phyloP scores from a whole-genome alignment of 2,113 vertebrate genomes.

The Chunga burmeisteri region DNA sequence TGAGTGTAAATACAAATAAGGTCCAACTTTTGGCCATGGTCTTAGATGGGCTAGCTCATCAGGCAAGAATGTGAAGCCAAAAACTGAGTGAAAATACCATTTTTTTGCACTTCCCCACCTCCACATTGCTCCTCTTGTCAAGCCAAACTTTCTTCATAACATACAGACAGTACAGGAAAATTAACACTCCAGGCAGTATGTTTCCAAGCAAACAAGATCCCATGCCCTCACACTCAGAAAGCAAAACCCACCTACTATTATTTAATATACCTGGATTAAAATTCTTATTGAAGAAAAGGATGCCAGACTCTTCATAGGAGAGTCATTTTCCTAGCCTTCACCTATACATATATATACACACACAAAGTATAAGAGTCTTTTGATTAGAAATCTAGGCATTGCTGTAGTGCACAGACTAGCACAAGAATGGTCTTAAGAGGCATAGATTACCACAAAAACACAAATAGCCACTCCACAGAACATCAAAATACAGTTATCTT shows the following conservation, averaged over 20 bases:
- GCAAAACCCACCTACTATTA: background rate
- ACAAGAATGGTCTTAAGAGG: background rate
- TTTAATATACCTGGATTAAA: background rate
- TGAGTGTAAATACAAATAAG: background rate
- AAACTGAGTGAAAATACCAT: background rate
- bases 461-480: background rate
- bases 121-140: background rate
- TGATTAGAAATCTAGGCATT: background rate
- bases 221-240: background rate
- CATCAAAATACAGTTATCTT: background rate
- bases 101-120: background rate
- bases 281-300: background rate
- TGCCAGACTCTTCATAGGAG: background rate
- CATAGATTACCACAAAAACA: background rate
- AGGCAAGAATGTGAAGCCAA: background rate
- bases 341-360: fast-evolving
- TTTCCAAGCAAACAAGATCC: background rate
- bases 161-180: background rate
- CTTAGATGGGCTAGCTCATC: background rate
- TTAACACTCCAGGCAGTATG: background rate
- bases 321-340: background rate
- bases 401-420: background rate
- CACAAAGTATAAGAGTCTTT: background rate
- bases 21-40: background rate
- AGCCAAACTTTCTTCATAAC: background rate